Percentiles rank a stretch among this genome's conserved stretches.
phyloP scores from a whole-genome alignment of 2,888 invertebrate species.

The Trissoscelio sp. region DNA sequence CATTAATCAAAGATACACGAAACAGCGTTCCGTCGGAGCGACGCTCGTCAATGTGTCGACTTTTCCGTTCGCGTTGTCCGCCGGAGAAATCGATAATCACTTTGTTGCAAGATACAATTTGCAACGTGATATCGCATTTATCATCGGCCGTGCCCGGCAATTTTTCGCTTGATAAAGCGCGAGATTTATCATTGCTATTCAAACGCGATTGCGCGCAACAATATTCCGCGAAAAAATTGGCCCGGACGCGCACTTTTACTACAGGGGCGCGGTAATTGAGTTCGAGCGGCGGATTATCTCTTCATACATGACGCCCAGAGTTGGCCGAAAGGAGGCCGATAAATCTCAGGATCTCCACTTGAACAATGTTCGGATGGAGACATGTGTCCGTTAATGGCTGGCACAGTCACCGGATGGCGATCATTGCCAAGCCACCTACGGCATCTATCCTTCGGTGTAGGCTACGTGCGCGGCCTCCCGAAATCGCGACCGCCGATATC shows the following conservation, averaged over 20 bases:
- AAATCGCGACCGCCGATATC: conserved; percentile 73
- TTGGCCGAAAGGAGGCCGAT: conserved; percentile 72
- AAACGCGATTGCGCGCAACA: conserved; percentile 33
- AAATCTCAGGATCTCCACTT: conserved; percentile 74
- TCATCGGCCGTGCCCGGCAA: conserved; percentile 35
- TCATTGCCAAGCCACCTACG: conserved; percentile 82
- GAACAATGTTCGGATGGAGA: conserved; percentile 79
- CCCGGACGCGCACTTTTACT: conserved; percentile 17
- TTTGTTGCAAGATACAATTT: conserved; percentile 58
- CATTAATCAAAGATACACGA: not conserved
- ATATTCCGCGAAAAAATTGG: conserved; percentile 48
- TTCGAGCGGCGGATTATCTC: conserved; percentile 59
- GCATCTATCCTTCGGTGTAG: conserved; percentile 75
- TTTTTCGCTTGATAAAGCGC: conserved; percentile 53
- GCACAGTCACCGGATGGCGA: conserved; percentile 82
- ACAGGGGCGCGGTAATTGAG: conserved; percentile 54
- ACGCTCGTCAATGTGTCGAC: conserved; percentile 15
- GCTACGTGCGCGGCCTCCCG: conserved; percentile 81
- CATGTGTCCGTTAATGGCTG: conserved; percentile 83
- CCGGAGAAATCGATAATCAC: conserved; percentile 55
- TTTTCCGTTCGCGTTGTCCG: conserved; percentile 1
- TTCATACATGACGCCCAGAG: conserved; percentile 36
- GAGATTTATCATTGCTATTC: conserved; percentile 57
- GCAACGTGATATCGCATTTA: conserved; percentile 54
- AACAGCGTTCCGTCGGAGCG: not conserved